Percentiles rank a stretch among this genome's conserved stretches.
These are phyloP conservation scores for Alloscopus bannaensis DNA, from an alignment of 2,888 invertebrate genomes.

Conservation along the genomic window DNA sequence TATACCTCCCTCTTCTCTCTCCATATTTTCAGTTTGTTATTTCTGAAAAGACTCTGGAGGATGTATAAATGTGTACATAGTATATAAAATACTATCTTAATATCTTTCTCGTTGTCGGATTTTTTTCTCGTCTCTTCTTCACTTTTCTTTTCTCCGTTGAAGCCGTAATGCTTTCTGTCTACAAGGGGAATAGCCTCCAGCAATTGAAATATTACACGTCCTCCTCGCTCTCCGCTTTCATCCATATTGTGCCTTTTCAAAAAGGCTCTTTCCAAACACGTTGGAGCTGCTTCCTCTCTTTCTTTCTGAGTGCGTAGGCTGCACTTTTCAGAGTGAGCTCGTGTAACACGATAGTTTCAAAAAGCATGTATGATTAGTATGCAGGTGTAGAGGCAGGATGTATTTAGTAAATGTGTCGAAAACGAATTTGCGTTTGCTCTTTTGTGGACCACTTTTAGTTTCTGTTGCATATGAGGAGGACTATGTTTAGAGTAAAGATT, in stretches of 20 bases:
- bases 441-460: no score
- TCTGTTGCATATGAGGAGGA: no score
- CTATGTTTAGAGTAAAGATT: no score
- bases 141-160: neutral
- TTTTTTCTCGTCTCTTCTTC: neutral
- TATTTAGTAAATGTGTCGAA: no score
- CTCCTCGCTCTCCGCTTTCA: slow-evolving; percentile 32
- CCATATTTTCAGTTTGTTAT: slow-evolving; percentile 14
- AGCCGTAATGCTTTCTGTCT: slow-evolving; percentile 22
- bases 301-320: no score
- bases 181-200: slow-evolving; percentile 31
- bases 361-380: no score
- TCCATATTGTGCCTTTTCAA: slow-evolving; percentile 41
- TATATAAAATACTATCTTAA: no score
- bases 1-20: neutral
- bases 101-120: slow-evolving; percentile 5
- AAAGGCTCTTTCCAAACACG: no score
- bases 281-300: no score
- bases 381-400: no score
- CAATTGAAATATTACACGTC: slow-evolving; percentile 57
- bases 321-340: neutral
- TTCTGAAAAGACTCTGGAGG: neutral
- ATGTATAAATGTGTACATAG: neutral
- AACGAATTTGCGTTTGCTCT: no score
- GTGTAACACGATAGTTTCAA: neutral